Evolutionary conservation across 2,797 vertebrate species (phyloP), one percentile per base, ranked within the genome.

Genomic region (Aulostomus chinensis): DNA sequence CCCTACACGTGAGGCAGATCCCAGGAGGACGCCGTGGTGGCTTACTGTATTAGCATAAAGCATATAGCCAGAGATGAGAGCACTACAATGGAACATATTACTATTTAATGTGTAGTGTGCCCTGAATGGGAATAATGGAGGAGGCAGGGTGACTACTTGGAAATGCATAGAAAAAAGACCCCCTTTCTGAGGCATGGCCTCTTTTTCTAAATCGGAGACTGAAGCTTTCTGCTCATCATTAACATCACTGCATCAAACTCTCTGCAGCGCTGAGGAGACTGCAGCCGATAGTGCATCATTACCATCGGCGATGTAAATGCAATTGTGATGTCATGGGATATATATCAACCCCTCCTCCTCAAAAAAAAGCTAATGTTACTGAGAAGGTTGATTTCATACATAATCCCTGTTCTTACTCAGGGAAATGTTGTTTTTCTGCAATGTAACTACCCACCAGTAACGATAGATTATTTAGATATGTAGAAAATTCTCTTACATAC

Each of bases 31-130:
- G 14, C 48, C 32, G 64, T 47, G 67, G 79, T 86, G 68, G 78
- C 78, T 81, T 77, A 84, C 68, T 69, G 77, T 84, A 87, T 89
- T 86, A 86, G 63, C 86, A 89, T 85, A 79, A 78, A 85, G 61
- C 74, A 56, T 70, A 75, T 58, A 80, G 75, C 76, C 63, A 34
- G 42, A 76, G 73, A 79, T 70, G 60, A 83, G 66, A 72, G 59
- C 52, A 17, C 50, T 58, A 80, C 69, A 83, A 75, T 61, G 54
- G 57, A 50, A 58, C 21, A 15, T 67, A 77, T 83, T 60, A 80
- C 68, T 74, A 77, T 81, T 81, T 81, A 61, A 81, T 77, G 73
- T 50, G 53, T 58, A 51, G 56, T 58, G 42, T 68, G 42, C 36
- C 42, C 60, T 45, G 57, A 59, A 61, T 68, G 68, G 38, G 15